Evolutionary conservation across 2,888 invertebrate genomes (phyloP).

Genomic region (Palloptera scutellata): DNA sequence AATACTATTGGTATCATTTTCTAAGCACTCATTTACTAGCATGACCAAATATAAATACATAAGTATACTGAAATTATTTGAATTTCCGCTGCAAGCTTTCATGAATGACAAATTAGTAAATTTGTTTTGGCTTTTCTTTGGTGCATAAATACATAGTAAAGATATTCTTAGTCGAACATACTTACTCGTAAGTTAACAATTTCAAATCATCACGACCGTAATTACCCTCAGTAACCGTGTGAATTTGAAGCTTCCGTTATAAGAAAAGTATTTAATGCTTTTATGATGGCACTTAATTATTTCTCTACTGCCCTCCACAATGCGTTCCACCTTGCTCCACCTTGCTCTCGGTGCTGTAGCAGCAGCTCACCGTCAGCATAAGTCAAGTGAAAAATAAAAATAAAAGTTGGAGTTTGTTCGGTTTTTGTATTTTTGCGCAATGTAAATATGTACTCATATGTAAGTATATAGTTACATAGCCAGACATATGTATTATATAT

Average conservation of each 20-base stretch:
- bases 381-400: neutral
- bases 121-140: too few relatives aligned
- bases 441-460: neutral
- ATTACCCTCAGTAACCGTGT: constrained; percentile 21
- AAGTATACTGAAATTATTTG: too few relatives aligned
- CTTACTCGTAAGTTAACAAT: neutral
- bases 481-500: too few relatives aligned
- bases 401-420: neutral
- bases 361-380: neutral
- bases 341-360: neutral
- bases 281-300: constrained; percentile 30
- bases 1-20: too few relatives aligned
- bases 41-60: too few relatives aligned
- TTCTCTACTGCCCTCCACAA: neutral
- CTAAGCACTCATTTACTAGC: too few relatives aligned
- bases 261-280: constrained; percentile 27
- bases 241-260: constrained; percentile 25
- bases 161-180: too few relatives aligned
- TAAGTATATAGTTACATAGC: too few relatives aligned
- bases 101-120: too few relatives aligned
- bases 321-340: neutral
- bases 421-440: neutral
- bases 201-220: neutral
- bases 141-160: too few relatives aligned
- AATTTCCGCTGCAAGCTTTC: too few relatives aligned